phyloP scores from a whole-genome alignment of 2,797 vertebrate genomes.

The Oreortyx pictus region DNA sequence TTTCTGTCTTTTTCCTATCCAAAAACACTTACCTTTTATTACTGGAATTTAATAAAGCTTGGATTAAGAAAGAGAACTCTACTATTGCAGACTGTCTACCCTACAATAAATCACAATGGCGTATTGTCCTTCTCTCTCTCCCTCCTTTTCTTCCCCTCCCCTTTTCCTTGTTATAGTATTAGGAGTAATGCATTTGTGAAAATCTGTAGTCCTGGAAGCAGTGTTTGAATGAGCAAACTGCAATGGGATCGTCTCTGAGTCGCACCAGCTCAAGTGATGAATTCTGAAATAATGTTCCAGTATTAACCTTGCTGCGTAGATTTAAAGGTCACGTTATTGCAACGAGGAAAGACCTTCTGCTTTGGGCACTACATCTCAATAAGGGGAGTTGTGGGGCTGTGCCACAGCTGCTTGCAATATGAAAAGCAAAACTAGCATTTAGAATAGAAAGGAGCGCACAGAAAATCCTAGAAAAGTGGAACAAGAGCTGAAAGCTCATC shows the following conservation, averaged over 20 bases:
- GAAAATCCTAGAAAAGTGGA: background rate
- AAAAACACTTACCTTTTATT: slow-evolving; percentile 63
- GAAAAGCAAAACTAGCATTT: slow-evolving; percentile 19
- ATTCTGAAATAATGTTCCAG: slow-evolving; percentile 5
- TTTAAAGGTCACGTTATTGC: slow-evolving; percentile 53
- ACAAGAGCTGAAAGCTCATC: background rate
- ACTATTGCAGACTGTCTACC: slow-evolving; percentile 26
- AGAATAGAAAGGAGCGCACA: background rate
- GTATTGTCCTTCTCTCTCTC: background rate
- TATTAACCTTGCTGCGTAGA: slow-evolving; percentile 39
- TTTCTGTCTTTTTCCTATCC: slow-evolving; percentile 14
- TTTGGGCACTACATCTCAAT: slow-evolving; percentile 27
- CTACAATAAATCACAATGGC: slow-evolving; percentile 28
- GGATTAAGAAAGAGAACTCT: slow-evolving; percentile 63
- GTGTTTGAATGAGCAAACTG: background rate
- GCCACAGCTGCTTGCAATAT: background rate
- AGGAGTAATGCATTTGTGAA: slow-evolving; percentile 33
- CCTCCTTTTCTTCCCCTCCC: background rate
- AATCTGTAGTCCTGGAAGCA: background rate
- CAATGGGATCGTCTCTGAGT: background rate
- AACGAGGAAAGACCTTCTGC: background rate
- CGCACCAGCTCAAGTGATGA: background rate
- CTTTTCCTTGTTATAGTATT: background rate
- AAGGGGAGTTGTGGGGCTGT: background rate
- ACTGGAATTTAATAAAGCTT: slow-evolving; percentile 64